These are phyloP conservation scores for Drepanosiphum platanoidis DNA, from an alignment of 2,888 invertebrate genomes.

Conservation along the genomic window DNA sequence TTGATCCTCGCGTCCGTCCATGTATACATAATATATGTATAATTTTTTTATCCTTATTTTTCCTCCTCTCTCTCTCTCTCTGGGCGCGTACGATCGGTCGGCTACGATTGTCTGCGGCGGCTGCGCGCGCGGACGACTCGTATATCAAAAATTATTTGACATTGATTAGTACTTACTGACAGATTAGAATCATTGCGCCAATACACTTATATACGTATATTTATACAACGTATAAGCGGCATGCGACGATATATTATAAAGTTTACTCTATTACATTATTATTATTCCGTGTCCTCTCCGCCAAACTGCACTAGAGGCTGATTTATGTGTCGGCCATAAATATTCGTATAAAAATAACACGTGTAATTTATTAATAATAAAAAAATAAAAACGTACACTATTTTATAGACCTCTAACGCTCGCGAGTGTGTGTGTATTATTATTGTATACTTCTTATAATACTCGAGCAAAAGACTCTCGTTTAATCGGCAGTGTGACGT, in stretches of 20 bases:
- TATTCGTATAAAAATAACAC: constrained; percentile 40
- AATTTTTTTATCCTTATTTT: neutral
- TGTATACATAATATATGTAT: constrained; percentile 8
- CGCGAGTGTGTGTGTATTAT: neutral
- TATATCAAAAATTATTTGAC: constrained; percentile 58
- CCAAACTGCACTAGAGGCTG: constrained; percentile 52
- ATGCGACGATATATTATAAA: constrained; percentile 9
- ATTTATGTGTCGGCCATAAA: constrained; percentile 46
- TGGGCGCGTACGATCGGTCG: neutral
- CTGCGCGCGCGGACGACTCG: constrained; percentile 29
- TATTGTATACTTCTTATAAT: neutral
- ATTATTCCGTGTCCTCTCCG: constrained; percentile 24
- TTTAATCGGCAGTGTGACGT: neutral
- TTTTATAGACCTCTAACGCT: neutral
- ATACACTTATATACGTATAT: neutral
- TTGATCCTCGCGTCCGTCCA: constrained; percentile 32
- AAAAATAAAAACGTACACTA: neutral
- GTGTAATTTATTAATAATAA: constrained; percentile 40
- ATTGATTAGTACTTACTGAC: constrained; percentile 61
- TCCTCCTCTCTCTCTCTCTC: neutral
- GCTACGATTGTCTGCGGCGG: neutral
- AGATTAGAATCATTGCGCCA: constrained; percentile 55
- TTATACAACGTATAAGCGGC: neutral
- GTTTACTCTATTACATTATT: constrained; percentile 26
- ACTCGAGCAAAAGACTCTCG: too few species aligned